Evolutionary conservation across 2,797 vertebrate genomes (phyloP).

Genomic region (Lophotriccus pileatus): DNA sequence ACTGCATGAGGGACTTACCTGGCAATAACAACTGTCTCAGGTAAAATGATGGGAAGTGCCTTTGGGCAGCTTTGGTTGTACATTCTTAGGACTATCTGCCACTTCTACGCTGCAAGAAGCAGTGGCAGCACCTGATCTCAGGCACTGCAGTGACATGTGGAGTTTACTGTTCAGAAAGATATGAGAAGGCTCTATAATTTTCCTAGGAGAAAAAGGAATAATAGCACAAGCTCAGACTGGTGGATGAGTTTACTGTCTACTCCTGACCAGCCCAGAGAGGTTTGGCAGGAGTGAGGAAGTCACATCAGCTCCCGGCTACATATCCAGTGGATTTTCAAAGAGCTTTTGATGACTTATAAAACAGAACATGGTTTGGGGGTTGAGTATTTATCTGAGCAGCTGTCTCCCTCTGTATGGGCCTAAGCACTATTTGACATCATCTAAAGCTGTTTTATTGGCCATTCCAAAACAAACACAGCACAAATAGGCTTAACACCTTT

Average conservation of each 20-base stretch:
- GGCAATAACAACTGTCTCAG: not conserved
- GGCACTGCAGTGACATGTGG: not conserved
- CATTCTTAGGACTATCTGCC: not conserved
- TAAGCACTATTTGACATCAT: conserved; percentile 58
- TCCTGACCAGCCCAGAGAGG: conserved; percentile 43
- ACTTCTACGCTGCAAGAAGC: not conserved
- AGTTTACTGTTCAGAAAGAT: not conserved
- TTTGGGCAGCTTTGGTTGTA: not conserved
- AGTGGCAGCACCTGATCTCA: not conserved
- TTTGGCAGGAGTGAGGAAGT: conserved; percentile 41
- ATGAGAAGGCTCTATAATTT: not conserved
- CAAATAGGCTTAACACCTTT: conserved; percentile 66
- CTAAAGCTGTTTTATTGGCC: conserved; percentile 60
- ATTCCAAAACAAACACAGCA: conserved; percentile 64
- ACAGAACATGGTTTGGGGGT: conserved; percentile 32
- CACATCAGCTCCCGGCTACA: conserved; percentile 27
- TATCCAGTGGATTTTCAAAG: conserved; percentile 65
- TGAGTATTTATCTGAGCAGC: conserved; percentile 63
- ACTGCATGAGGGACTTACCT: not conserved
- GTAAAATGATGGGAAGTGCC: not conserved
- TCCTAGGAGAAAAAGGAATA: not conserved
- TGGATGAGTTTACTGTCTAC: not conserved
- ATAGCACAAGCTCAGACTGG: not conserved
- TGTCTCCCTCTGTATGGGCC: conserved; percentile 54
- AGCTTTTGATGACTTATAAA: conserved; percentile 63